Conservation (phyloP, 2,113 vertebrate genomes). For the Limanda limanda region DNA sequence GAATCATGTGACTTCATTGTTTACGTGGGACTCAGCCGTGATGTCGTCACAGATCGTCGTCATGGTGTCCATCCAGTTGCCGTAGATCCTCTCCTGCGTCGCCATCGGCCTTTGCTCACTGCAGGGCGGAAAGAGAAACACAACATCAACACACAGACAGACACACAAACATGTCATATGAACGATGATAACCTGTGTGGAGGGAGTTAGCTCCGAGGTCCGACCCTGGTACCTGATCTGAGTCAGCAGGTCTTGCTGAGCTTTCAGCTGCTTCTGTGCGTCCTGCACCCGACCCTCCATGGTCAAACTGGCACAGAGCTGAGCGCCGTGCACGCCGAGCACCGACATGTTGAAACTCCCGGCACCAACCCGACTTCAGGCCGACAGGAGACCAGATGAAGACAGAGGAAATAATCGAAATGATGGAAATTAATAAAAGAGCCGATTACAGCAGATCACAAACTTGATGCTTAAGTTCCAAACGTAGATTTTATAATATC, state of each 20-base stretch:
- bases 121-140: neutral
- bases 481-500: no score
- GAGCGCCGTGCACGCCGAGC: constrained; percentile 82
- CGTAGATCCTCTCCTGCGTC: constrained; percentile 78
- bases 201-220: rapidly evolving
- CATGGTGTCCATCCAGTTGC: constrained; percentile 84
- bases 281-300: constrained; percentile 83
- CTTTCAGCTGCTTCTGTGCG: constrained; percentile 76
- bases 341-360: constrained; percentile 78
- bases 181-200: no score
- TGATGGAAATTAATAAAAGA: no score
- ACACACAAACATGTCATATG: neutral
- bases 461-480: no score
- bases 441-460: no score
- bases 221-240: constrained; percentile 71
- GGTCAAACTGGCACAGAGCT: constrained; percentile 81
- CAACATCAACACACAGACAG: neutral
- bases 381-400: neutral
- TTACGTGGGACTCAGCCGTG: constrained; percentile 63
- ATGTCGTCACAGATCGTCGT: constrained; percentile 79
- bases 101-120: constrained; percentile 71
- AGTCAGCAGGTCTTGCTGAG: constrained; percentile 77
- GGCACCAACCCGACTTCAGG: constrained; percentile 67
- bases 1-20: neutral
- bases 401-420: no score